These are phyloP conservation scores for Amblyteles armatorius DNA, from an alignment of 2,888 invertebrate genomes.

Conservation along the genomic window DNA sequence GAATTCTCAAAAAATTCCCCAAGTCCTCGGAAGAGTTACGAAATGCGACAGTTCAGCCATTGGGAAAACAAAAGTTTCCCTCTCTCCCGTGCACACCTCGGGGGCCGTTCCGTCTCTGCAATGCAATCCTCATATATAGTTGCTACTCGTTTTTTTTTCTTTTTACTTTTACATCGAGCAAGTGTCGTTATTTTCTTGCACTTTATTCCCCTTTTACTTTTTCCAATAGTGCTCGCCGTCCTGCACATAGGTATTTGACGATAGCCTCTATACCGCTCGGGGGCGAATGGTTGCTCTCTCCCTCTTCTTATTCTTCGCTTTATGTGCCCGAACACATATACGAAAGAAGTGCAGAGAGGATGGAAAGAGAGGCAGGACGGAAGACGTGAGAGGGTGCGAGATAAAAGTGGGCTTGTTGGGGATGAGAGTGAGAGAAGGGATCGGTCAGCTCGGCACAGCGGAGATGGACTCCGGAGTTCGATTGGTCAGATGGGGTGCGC, in stretches of 20 bases:
- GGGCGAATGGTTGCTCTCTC: conserved; percentile 57
- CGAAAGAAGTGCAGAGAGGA: conserved; percentile 57
- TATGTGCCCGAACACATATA: conserved; percentile 64
- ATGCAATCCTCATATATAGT: conserved; percentile 48
- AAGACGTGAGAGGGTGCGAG: conserved; percentile 35
- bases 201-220: conserved; percentile 68
- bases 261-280: conserved; percentile 60
- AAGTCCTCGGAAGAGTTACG: background rate
- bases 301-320: conserved; percentile 66
- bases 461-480: conserved; percentile 84
- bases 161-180: conserved; percentile 48
- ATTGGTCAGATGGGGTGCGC: conserved; percentile 84
- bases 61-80: conserved; percentile 17
- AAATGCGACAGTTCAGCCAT: background rate
- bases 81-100: conserved; percentile 14
- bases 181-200: conserved; percentile 67
- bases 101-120: background rate
- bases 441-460: conserved; percentile 79
- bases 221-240: conserved; percentile 65
- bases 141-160: conserved; percentile 15
- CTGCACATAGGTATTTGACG: conserved; percentile 66
- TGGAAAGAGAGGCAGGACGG: conserved; percentile 25
- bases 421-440: conserved; percentile 78
- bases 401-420: conserved; percentile 37
- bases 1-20: background rate